phyloP scores from a whole-genome alignment of 2,797 vertebrate species.

The Tadarida brasiliensis region DNA sequence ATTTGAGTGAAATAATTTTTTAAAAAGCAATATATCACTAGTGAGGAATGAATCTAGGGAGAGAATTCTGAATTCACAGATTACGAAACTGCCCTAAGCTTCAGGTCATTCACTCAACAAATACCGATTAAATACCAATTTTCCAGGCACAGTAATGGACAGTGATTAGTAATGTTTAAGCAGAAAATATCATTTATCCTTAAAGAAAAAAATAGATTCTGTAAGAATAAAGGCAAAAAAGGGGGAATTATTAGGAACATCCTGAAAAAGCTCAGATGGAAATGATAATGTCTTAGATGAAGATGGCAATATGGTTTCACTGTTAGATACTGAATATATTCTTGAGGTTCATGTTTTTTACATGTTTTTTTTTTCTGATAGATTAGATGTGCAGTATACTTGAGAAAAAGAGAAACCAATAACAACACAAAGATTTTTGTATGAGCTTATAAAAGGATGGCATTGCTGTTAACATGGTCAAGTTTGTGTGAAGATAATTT shows the following conservation, averaged over 20 bases:
- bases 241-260: neutral
- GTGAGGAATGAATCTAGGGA: neutral
- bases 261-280: neutral
- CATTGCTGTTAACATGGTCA: neutral
- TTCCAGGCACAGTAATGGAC: neutral
- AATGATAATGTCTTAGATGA: neutral
- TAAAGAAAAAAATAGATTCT: neutral
- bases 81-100: neutral
- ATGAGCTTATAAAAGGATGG: neutral
- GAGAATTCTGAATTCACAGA: neutral
- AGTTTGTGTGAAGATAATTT: neutral
- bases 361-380: neutral
- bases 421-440: neutral
- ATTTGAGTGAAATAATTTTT: conserved; percentile 14
- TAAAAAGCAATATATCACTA: neutral
- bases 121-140: conserved; percentile 25
- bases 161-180: neutral
- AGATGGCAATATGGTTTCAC: neutral
- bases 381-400: neutral
- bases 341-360: neutral
- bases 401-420: neutral
- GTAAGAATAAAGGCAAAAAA: neutral
- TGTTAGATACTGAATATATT: neutral
- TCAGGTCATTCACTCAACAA: conserved; percentile 11
- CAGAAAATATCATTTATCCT: neutral